A percentile compares a stretch with the other conserved stretches of the same genome.
These are phyloP conservation scores for Cirrhinus molitorella DNA, from an alignment of 2,797 vertebrate genomes.

Conservation along the genomic window DNA sequence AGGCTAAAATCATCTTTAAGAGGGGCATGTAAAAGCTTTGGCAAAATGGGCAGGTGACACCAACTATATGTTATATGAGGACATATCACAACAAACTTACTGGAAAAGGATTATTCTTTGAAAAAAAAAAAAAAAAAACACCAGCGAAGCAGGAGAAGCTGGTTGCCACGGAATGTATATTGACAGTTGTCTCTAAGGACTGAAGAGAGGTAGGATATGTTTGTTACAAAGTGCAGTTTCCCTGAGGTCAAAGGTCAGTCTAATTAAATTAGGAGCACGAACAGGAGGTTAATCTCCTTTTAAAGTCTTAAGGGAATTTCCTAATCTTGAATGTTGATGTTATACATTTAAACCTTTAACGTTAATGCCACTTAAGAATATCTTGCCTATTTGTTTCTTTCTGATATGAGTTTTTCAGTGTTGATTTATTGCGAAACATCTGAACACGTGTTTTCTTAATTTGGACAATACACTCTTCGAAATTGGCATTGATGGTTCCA, in stretches of 20 bases:
- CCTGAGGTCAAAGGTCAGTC: conserved; percentile 79
- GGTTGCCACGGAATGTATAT: conserved; percentile 74
- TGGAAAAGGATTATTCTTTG: conserved; percentile 61
- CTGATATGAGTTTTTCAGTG: neutral
- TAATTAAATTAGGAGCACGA: conserved; percentile 81
- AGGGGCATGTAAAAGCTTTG: conserved; percentile 33
- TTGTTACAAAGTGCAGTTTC: conserved; percentile 71
- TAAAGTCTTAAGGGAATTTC: conserved; percentile 73
- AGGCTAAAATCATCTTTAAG: conserved; percentile 12
- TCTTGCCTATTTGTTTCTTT: neutral
- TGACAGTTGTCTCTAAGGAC: conserved; percentile 76
- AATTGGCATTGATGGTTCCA: no score
- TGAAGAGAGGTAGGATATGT: conserved; percentile 81
- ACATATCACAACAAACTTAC: conserved; percentile 59
- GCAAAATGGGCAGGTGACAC: conserved; percentile 65
- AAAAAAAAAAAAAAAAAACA: conserved; percentile 65
- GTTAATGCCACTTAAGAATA: neutral
- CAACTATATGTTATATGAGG: conserved; percentile 50
- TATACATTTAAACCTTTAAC: neutral
- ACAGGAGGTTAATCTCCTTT: conserved; percentile 78
- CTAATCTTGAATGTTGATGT: conserved; percentile 18
- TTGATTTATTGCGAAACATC: neutral
- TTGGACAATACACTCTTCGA: neutral
- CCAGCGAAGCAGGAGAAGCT: conserved; percentile 53
- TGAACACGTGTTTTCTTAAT: neutral